Base-by-base conservation (phyloP, 1,140 invertebrate species). In the Onthophagus taurus region DNA sequence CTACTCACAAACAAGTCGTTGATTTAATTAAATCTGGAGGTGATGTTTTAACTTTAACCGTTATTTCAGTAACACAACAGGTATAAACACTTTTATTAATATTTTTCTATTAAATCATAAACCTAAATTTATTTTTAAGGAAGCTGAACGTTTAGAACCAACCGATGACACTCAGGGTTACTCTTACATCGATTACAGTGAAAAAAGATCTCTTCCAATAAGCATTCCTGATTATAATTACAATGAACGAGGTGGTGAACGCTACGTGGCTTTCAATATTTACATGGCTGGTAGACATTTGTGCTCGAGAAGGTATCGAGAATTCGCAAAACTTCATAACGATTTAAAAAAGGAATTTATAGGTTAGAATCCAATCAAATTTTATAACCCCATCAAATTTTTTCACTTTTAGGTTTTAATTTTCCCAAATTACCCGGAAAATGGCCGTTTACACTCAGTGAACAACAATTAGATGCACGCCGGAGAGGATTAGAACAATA, bases 351-450 rank as follows among this genome's bases (percentile, higher is more conserved):
- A 91, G 63, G 94, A 99, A 65, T 99, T 99, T 68, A 72, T 87
- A 48, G 95, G 72, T 75, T 48, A 62, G 58, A n/a, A 43, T 24
- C 18, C 8, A 33, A 33, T 7, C 24, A 16, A 7, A 1, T 19
- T 9, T 6, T 14, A 34, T 1, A 34, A 34, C n/a, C n/a, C n/a
- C n/a, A n/a, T n/a, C n/a, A 14, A 4, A 34, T 34, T 8, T 12
- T 3, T 18, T 20, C n/a, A 3, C 6, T 21, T 38, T 21, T 4
- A 72, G 73, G 96, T 37, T 99, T 97, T 65, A 89, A 82, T 64
- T 99, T 99, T 65, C 96, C 97, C 0, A 97, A 97, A 71, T 68
- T 99, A 37, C 96, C 97, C 0, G 92, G 92, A 37, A 99, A 99
- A 74, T 98, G 95, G 91, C 92, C 93, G 33, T 99, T 99, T 63